phyloP scores from a whole-genome alignment of 2,797 vertebrate genomes.

The Parotocinclus haroldoi region DNA sequence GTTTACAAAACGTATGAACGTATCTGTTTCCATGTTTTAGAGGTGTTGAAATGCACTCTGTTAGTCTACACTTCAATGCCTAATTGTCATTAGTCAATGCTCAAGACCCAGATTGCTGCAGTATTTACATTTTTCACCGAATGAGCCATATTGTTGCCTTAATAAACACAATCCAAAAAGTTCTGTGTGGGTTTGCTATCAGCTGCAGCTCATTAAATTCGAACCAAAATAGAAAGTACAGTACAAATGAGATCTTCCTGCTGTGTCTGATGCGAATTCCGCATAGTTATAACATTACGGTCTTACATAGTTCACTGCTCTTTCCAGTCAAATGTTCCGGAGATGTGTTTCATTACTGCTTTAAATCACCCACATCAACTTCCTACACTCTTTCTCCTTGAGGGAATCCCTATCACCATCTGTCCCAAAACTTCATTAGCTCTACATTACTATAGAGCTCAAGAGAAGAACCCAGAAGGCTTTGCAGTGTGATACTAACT shows the following conservation, averaged over 20 bases:
- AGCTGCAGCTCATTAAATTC: slow-evolving; percentile 13
- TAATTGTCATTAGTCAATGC: neutral
- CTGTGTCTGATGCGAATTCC: neutral
- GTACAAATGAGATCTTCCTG: neutral
- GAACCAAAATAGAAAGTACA: neutral
- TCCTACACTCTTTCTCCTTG: neutral
- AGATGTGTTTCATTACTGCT: neutral
- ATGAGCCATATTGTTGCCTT: neutral
- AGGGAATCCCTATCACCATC: neutral
- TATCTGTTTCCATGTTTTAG: neutral
- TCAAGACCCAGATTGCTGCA: neutral
- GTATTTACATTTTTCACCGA: neutral
- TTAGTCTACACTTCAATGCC: slow-evolving; percentile 3
- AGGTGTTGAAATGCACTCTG: neutral
- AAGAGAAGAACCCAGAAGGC: neutral
- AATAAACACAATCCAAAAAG: too few relatives aligned
- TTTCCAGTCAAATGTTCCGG: neutral
- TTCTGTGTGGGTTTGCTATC: slow-evolving; percentile 1
- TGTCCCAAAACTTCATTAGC: neutral
- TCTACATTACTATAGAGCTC: neutral
- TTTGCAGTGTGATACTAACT: neutral
- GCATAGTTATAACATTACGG: neutral
- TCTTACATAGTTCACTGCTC: neutral
- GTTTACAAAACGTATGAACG: too few relatives aligned
- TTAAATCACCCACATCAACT: neutral